phyloP scores from a whole-genome alignment of 2,888 invertebrate genomes.

The Hyalella azteca region DNA sequence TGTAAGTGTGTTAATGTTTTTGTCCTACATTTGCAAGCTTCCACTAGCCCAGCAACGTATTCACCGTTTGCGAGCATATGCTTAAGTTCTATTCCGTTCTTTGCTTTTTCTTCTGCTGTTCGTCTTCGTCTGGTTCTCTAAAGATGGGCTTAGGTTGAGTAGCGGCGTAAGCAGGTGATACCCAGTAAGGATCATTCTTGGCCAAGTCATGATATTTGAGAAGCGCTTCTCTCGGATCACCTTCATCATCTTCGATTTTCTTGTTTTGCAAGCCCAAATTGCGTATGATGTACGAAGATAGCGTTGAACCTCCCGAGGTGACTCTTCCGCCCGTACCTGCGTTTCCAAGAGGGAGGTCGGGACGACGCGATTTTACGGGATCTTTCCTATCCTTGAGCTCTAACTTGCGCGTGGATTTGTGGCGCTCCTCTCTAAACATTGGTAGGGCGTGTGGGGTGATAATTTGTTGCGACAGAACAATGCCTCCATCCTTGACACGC shows the following conservation, averaged over 20 bases:
- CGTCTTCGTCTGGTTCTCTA: slow-evolving; percentile 64
- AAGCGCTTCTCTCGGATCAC: slow-evolving; percentile 93
- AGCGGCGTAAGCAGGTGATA: slow-evolving; percentile 86
- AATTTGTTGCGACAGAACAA: slow-evolving; percentile 88
- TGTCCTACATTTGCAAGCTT: too few species aligned
- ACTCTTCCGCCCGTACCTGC: slow-evolving; percentile 82
- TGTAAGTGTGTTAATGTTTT: too few species aligned
- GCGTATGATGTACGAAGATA: slow-evolving; percentile 94
- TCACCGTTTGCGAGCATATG: too few species aligned
- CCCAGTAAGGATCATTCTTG: slow-evolving; percentile 96
- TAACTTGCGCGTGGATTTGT: slow-evolving; percentile 85
- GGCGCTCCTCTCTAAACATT: slow-evolving; percentile 88
- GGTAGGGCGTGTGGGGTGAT: slow-evolving; percentile 96
- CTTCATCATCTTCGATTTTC: slow-evolving; percentile 78
- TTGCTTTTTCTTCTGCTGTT: slow-evolving; percentile 61
- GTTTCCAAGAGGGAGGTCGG: slow-evolving; percentile 68
- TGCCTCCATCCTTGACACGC: slow-evolving; percentile 69
- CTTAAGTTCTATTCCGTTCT: background rate
- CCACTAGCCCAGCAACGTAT: too few species aligned
- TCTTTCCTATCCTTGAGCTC: slow-evolving; percentile 86
- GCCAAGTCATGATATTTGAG: slow-evolving; percentile 93
- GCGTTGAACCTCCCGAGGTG: slow-evolving; percentile 91
- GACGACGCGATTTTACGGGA: slow-evolving; percentile 66
- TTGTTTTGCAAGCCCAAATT: slow-evolving; percentile 92
- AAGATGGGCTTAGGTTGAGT: slow-evolving; percentile 88